Percentiles rank a stretch among this genome's conserved stretches.
Conservation (phyloP, 37 sponge, comb jelly and placozoan species). For the Bolinopsis microptera region DNA sequence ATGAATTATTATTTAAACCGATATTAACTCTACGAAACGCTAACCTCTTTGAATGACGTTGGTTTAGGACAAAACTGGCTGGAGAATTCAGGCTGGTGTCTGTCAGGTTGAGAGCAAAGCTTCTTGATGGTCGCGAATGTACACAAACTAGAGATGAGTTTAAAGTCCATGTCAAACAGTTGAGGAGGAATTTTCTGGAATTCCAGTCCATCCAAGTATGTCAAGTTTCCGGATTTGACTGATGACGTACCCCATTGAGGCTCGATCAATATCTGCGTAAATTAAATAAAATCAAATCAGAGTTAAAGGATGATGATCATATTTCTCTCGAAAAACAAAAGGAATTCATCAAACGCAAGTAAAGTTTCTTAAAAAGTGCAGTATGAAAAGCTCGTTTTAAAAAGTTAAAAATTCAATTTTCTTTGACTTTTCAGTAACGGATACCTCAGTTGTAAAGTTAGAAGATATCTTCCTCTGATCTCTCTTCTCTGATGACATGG, state of each 20-base stretch:
- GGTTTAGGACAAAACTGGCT: slow-evolving; percentile 10
- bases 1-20: too few species aligned
- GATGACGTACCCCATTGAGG: slow-evolving; percentile 8
- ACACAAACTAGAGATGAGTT: slow-evolving; percentile 38
- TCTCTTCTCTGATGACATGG: background rate
- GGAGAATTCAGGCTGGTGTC: slow-evolving; percentile 5
- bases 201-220: slow-evolving; percentile 26
- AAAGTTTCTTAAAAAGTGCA: too few species aligned
- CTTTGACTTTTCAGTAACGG: too few species aligned
- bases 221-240: background rate
- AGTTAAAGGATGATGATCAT: too few species aligned
- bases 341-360: too few species aligned
- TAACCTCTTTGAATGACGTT: slow-evolving; percentile 40
- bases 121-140: slow-evolving; percentile 52
- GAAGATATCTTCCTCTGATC: slow-evolving; percentile 31
- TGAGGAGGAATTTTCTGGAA: slow-evolving; percentile 7
- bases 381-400: too few species aligned
- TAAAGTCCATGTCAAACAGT: slow-evolving; percentile 26
- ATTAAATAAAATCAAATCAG: too few species aligned
- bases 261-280: slow-evolving; percentile 13
- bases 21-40: too few species aligned
- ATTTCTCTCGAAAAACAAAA: too few species aligned
- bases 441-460: slow-evolving; percentile 43
- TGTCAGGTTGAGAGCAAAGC: slow-evolving; percentile 24
- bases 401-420: too few species aligned